phyloP scores from a whole-genome alignment of 2,113 vertebrate species.

The Chascanopsetta lugubris region DNA sequence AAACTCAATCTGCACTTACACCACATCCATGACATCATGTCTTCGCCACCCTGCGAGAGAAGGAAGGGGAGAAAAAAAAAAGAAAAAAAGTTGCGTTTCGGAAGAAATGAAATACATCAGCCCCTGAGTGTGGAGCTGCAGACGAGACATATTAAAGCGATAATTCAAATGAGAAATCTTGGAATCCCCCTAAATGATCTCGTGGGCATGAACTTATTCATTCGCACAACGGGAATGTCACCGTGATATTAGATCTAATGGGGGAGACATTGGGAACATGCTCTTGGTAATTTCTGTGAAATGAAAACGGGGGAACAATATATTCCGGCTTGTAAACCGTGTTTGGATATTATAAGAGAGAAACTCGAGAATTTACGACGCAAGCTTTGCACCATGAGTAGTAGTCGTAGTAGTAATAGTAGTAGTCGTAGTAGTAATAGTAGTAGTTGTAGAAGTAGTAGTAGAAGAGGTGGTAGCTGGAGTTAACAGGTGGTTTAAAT shows the following conservation, averaged over 20 bases:
- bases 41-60: constrained; percentile 3
- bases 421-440: too few species aligned
- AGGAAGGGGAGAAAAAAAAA: too few species aligned
- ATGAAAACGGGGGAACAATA: neutral
- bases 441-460: too few species aligned
- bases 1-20: constrained; percentile 14
- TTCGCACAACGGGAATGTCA: constrained; percentile 33
- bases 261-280: constrained; percentile 21
- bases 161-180: constrained; percentile 51
- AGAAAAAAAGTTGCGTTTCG: too few species aligned
- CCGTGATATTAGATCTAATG: constrained; percentile 19
- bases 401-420: too few species aligned
- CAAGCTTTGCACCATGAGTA: too few species aligned
- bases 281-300: constrained; percentile 37
- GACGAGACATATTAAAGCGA: constrained; percentile 56
- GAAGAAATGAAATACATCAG: constrained; percentile 17
- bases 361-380: neutral
- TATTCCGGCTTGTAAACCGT: constrained; percentile 15
- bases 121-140: constrained; percentile 14
- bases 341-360: neutral
- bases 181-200: constrained; percentile 48
- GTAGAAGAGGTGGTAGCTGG: too few species aligned
- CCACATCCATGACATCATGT: neutral
- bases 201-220: constrained; percentile 37
- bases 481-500: neutral